Conservation (phyloP, 2,113 vertebrate genomes). For the Mystacornis crossleyi region DNA sequence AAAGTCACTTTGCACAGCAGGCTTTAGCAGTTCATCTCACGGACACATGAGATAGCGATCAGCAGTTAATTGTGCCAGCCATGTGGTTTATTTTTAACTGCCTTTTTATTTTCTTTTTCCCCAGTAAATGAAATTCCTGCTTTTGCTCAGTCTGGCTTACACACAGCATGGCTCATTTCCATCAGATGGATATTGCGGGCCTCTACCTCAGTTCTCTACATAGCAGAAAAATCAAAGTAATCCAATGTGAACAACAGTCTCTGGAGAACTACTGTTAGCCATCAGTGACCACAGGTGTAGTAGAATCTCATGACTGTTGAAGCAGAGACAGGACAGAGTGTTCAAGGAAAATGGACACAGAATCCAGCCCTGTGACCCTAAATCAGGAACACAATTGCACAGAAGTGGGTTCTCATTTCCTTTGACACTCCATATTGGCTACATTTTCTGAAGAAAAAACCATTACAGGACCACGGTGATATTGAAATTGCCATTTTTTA, state of each 20-base stretch:
- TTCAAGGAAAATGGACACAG: neutral
- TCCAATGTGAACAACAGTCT: neutral
- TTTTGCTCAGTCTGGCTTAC: neutral
- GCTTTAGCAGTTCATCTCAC: neutral
- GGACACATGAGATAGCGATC: neutral
- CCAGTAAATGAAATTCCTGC: neutral
- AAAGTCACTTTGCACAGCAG: neutral
- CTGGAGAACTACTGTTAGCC: neutral
- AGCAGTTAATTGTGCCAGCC: neutral
- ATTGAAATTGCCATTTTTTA: neutral
- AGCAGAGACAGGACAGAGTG: neutral
- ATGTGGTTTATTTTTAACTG: neutral
- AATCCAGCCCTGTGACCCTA: neutral
- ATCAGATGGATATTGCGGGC: neutral
- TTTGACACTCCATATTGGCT: neutral
- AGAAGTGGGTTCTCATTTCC: neutral
- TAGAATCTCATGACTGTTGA: neutral
- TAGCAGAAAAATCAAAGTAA: neutral
- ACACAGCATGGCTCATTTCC: neutral
- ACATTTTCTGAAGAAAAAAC: neutral
- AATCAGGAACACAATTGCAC: neutral
- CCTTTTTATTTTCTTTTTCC: neutral
- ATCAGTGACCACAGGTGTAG: neutral
- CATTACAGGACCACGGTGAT: neutral
- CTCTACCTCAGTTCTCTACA: neutral